These are phyloP conservation scores for Geotrypetes seraphini DNA, from an alignment of 2,797 vertebrate species.

Conservation along the genomic window DNA sequence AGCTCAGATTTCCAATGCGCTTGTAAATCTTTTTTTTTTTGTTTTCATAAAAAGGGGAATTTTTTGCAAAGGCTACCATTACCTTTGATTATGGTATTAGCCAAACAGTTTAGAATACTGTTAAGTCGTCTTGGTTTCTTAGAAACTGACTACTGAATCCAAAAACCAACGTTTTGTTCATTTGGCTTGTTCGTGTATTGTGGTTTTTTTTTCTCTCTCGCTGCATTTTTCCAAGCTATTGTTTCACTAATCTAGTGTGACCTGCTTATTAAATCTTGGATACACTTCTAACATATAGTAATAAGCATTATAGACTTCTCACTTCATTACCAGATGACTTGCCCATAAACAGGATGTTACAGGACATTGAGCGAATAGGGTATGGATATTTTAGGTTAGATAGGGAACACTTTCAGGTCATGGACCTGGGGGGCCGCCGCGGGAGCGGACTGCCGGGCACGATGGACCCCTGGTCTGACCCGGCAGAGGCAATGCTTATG, in stretches of 20 bases:
- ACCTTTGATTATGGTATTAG: conserved; percentile 51
- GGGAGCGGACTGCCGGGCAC: too few relatives aligned
- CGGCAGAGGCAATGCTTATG: too few relatives aligned
- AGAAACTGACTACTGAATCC: conserved; percentile 19
- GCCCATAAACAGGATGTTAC: conserved; percentile 63
- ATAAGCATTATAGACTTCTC: conserved; percentile 64
- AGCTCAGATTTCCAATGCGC: conserved; percentile 50
- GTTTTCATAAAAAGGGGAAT: conserved; percentile 42
- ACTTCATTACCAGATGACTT: conserved; percentile 65
- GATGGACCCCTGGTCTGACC: too few relatives aligned
- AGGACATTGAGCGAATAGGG: too few relatives aligned
- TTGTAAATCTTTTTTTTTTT: conserved; percentile 46
- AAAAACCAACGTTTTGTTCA: conserved; percentile 16
- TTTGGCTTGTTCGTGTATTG: conserved; percentile 14
- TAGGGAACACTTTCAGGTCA: too few relatives aligned
- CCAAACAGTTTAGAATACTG: conserved; percentile 55
- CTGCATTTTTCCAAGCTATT: conserved; percentile 43
- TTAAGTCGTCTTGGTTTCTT: conserved; percentile 49
- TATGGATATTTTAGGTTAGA: too few relatives aligned
- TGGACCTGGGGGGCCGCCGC: too few relatives aligned
- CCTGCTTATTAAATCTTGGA: conserved; percentile 55
- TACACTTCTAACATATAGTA: conserved; percentile 57
- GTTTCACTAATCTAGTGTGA: conserved; percentile 59
- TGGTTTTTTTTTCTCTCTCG: conserved; percentile 51
- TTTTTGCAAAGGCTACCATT: conserved; percentile 56